Evolutionary conservation across 1,140 invertebrate genomes (phyloP), one percentile per base, ranked within the genome.

Genomic region (Trialeurodes vaporariorum): DNA sequence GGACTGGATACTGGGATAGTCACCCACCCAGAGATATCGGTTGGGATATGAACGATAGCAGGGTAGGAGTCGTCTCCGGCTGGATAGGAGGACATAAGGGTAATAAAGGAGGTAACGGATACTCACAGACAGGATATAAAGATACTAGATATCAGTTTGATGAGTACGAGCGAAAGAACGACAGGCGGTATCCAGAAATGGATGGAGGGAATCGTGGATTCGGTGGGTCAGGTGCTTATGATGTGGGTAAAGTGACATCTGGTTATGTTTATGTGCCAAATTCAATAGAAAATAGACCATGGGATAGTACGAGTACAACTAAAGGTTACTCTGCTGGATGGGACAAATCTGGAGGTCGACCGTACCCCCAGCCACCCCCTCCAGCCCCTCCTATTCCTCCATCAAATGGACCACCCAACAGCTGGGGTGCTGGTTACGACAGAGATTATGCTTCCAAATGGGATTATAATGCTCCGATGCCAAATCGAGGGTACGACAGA

Each of bases 1-100:
- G 24, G n/a, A 60, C 63, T 0, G 69, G 69, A 34, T 70, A 67
- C 26, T 70, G 69, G 69, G 65, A 70, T 17, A 70, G 69, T 17
- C 69, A 70, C 63, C 69, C 69, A 11, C 69, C 69, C 21, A 62
- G 61, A 24, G 69, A 70, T 11, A 70, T 70, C 2, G 65, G 65
- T 0, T 70, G 69, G 69, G 69, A 70, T 2, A 62, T 60, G n/a
- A 65, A 64, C 1, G 64, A 63, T 23, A 64, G 64, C 12, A 63
- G 34, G 2, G 62, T 68, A 21, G 67, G 67, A 12, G 67, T 68
- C 0, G 27, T 68, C 2, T 40, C 67, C 11, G 67, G 67, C 63
- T 68, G 67, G 67, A 68, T 68, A 2, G 67, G 67, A 23, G 67
- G 67, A 0, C 67, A 61, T 1, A 64, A 68, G 23, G 64, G 64